phyloP scores from a whole-genome alignment of 2,113 vertebrate genomes.

The Hyla sarda region DNA sequence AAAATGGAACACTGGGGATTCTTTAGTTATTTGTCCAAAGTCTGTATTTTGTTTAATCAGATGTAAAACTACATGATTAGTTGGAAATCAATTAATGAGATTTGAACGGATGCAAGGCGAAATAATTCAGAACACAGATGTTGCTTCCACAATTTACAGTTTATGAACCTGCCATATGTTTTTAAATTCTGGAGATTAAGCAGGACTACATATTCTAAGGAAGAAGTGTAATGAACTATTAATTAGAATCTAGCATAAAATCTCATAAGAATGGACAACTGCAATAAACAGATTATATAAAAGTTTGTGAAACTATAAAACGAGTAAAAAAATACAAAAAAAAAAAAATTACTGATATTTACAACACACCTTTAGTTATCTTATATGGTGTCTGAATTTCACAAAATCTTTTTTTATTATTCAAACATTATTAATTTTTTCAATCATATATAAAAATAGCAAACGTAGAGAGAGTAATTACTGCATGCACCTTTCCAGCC shows the following conservation, averaged over 20 bases:
- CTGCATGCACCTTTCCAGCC: too few relatives aligned
- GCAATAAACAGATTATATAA: neutral
- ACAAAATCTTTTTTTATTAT: too few relatives aligned
- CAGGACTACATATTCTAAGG: neutral
- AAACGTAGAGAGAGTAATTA: too few relatives aligned
- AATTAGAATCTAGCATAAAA: neutral
- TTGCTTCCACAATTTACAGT: neutral
- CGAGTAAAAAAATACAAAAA: too few relatives aligned
- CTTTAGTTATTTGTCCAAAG: neutral
- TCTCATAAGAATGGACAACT: neutral
- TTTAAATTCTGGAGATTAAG: neutral
- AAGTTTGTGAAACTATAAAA: too few relatives aligned
- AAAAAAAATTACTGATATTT: too few relatives aligned
- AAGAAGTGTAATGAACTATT: neutral
- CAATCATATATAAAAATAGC: too few relatives aligned
- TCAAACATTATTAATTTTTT: too few relatives aligned
- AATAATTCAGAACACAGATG: slow-evolving; percentile 4
- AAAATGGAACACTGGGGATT: neutral
- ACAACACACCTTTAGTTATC: too few relatives aligned
- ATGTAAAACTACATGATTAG: neutral
- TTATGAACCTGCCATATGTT: slow-evolving; percentile 2
- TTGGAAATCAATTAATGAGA: neutral
- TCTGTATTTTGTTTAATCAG: neutral
- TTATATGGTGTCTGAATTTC: too few relatives aligned
- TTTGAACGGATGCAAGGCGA: neutral